phyloP scores from a whole-genome alignment of 2,797 vertebrate species.

The Heteromormyrus szaboi region DNA sequence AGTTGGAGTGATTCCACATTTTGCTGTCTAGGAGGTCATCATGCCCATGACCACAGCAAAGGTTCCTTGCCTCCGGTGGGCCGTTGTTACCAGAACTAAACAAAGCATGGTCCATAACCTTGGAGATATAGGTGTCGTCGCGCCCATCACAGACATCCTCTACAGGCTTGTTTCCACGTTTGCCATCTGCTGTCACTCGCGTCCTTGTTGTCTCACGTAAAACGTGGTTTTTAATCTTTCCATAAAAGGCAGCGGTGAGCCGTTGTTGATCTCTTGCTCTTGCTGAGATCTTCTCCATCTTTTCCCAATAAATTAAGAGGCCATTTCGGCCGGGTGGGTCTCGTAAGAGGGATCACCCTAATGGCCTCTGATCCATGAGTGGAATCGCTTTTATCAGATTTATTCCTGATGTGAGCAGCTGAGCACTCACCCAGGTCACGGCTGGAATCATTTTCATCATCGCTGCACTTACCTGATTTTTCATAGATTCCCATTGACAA shows the following conservation, averaged over 20 bases:
- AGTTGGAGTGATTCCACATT: neutral
- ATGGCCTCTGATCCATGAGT: conserved; percentile 23
- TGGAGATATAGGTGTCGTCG: neutral
- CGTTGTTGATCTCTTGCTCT: neutral
- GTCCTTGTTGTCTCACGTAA: neutral
- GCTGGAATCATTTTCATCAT: conserved; percentile 50
- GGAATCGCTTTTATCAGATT: conserved; percentile 16
- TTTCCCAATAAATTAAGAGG: neutral
- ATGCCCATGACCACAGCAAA: neutral
- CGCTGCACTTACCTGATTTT: conserved; percentile 54
- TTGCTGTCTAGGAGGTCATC: neutral
- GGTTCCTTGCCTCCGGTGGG: neutral
- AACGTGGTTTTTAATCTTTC: neutral
- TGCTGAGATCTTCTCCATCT: neutral
- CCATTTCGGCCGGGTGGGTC: neutral
- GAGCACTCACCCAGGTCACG: conserved; percentile 33
- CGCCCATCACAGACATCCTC: neutral
- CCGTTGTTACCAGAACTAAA: neutral
- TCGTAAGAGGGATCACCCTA: conserved; percentile 7
- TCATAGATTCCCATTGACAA: conserved; percentile 54
- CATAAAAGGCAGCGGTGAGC: neutral
- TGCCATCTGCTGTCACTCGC: neutral
- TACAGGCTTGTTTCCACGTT: neutral
- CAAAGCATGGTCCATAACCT: neutral
- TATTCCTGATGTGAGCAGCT: conserved; percentile 5